Base-by-base conservation (phyloP, 2,888 invertebrate genomes). In the Troilus luridus region DNA sequence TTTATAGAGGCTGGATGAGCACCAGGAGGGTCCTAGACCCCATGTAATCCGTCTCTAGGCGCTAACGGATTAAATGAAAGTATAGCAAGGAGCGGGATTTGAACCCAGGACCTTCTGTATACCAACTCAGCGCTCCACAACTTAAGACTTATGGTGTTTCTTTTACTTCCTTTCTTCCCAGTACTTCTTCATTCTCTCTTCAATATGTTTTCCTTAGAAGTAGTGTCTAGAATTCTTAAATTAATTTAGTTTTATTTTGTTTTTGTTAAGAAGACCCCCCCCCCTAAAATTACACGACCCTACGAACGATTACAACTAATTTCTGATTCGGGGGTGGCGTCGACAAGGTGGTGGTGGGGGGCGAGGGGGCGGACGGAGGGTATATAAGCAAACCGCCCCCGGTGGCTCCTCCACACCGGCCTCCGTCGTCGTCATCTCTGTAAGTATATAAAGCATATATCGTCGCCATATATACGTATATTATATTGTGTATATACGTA, bases 381-480 rank as follows among this genome's bases (percentile, higher is more conserved):
- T 85, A 85, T 85, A 85, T 56, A 85, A 85, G 85, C 11, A 0
- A 11, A n/a, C 85, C 85, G n/a, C 85, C 85, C 85, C 56, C 85
- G 21, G 56, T 27, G 17, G 85, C 9, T 56, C 85, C n/a, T n/a
- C n/a, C 85, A 85, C 85, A 85, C 85, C 85, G 9, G 21, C 1
- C 56, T 41, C 56, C 19, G 85, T 56, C 85, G 12, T 21, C 85
- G n/a, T 0, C 8, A n/a, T n/a, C 7, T 5, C 54, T 58, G 85
- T 85, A 85, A 85, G 85, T 85, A 85, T 85, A 85, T 56, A 21
- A 56, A n/a, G 56, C 8, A 85, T 85, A 85, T 58, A 58, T 85
- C 54, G 56, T 0, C 85, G 56, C 3, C 8, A 0, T 77, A 77
- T 41, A 41, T 41, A 77, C 72, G 72, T 77, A 77, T 41, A 77